phyloP scores from a whole-genome alignment of 1,140 invertebrate species.

The Hirudo medicinalis region DNA sequence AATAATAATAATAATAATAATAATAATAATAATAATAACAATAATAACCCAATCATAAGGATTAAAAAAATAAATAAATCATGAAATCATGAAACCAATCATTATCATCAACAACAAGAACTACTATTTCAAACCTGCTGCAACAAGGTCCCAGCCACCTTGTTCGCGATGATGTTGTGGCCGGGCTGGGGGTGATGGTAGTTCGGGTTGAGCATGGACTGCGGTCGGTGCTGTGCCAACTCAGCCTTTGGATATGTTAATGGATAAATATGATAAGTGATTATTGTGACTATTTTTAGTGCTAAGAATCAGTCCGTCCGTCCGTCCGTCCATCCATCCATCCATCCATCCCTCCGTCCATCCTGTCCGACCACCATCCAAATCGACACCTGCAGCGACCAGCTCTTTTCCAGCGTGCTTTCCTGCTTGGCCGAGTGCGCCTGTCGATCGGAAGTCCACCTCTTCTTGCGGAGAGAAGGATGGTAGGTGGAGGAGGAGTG shows the following conservation, averaged over 20 bases:
- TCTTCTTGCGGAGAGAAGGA: conserved; percentile 47
- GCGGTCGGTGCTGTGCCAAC: conserved; percentile 34
- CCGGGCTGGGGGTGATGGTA: not conserved
- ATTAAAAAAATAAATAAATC: too few species aligned
- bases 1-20: too few species aligned
- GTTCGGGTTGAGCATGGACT: conserved; percentile 34
- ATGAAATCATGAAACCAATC: too few species aligned
- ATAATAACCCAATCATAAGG: too few species aligned
- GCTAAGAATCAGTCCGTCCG: too few species aligned
- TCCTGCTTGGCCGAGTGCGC: conserved; percentile 9
- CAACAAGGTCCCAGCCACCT: conserved; percentile 16
- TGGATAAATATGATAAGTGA: too few species aligned
- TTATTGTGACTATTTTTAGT: too few species aligned
- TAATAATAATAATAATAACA: too few species aligned
- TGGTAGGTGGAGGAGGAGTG: conserved; percentile 41
- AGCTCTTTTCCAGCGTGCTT: conserved; percentile 31
- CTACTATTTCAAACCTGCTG: not conserved
- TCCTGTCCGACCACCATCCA: not conserved
- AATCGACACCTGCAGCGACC: conserved; percentile 29
- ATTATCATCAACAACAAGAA: too few species aligned
- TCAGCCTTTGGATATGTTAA: conserved; percentile 24
- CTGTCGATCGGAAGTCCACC: conserved; percentile 25
- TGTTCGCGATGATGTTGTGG: conserved; percentile 13
- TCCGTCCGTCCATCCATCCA: not conserved
- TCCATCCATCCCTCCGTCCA: not conserved